Evolutionary conservation across 2,797 vertebrate genomes (phyloP).

Genomic region (Chaunax sp.): DNA sequence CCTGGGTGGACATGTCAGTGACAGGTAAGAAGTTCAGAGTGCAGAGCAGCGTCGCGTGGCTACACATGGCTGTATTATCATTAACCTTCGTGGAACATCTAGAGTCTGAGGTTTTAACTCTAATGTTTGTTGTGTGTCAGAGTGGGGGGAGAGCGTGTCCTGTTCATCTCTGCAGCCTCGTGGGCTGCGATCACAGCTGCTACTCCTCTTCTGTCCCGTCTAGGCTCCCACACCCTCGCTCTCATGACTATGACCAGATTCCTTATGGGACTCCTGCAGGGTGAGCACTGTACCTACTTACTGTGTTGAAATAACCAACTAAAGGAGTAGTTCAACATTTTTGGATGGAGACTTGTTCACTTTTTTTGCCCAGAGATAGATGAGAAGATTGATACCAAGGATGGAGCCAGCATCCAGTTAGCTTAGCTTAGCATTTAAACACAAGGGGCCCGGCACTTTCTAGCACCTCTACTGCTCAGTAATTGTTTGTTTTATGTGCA

Average conservation of each 20-base stretch:
- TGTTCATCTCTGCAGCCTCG: conserved; percentile 66
- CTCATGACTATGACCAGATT: conserved; percentile 73
- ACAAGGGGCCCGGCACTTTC: too few relatives aligned
- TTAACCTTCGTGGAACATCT: not conserved
- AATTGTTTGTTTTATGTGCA: too few relatives aligned
- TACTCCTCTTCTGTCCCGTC: conserved; percentile 68
- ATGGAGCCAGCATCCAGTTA: not conserved
- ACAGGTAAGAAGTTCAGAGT: conserved; percentile 73
- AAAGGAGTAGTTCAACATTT: not conserved
- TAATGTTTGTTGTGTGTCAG: conserved; percentile 44
- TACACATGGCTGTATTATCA: not conserved
- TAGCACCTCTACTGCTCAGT: too few relatives aligned
- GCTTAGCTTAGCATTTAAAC: not conserved
- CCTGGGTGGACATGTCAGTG: conserved; percentile 89
- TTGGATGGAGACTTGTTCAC: not conserved
- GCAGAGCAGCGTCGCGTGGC: too few relatives aligned
- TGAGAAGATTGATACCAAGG: not conserved
- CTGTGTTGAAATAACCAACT: not conserved
- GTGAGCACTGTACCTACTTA: conserved; percentile 48
- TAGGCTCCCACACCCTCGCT: conserved; percentile 57
- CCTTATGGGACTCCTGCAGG: conserved; percentile 79
- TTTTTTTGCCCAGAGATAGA: not conserved
- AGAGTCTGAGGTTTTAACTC: not conserved
- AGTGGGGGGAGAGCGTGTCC: conserved; percentile 78
- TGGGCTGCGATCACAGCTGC: conserved; percentile 72